Conservation (phyloP, 2,797 vertebrate genomes). For the Sebastes miniatus region DNA sequence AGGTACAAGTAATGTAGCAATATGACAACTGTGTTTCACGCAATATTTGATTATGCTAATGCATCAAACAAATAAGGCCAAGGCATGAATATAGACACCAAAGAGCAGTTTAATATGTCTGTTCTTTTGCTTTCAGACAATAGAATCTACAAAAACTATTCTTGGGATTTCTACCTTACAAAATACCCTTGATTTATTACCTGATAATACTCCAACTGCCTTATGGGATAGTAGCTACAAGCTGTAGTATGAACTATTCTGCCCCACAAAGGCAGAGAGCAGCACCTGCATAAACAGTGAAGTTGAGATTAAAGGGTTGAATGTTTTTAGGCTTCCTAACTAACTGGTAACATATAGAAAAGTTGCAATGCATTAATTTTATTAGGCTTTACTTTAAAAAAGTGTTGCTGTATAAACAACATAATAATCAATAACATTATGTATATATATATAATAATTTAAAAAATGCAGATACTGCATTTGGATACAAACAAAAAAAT, state of each 20-base stretch:
- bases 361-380: background rate
- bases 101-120: constrained; percentile 39
- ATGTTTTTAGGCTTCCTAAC: background rate
- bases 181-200: constrained; percentile 6
- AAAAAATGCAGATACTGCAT: background rate
- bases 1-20: constrained; percentile 55
- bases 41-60: constrained; percentile 68
- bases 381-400: background rate
- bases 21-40: constrained; percentile 48
- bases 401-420: background rate
- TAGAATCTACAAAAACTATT: constrained; percentile 6
- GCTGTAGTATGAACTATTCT: background rate
- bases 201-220: background rate
- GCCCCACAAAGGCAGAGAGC: background rate
- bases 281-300: background rate
- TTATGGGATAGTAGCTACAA: constrained; percentile 1
- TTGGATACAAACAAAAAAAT: background rate
- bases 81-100: constrained; percentile 33
- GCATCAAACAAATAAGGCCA: constrained; percentile 41
- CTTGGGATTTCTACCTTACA: constrained; percentile 6
- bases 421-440: background rate
- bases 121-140: constrained; percentile 26
- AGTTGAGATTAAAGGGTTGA: background rate
- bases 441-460: too few relatives aligned
- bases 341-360: background rate